Conservation (phyloP, 2,113 vertebrate species). For the Taxidea taxus region DNA sequence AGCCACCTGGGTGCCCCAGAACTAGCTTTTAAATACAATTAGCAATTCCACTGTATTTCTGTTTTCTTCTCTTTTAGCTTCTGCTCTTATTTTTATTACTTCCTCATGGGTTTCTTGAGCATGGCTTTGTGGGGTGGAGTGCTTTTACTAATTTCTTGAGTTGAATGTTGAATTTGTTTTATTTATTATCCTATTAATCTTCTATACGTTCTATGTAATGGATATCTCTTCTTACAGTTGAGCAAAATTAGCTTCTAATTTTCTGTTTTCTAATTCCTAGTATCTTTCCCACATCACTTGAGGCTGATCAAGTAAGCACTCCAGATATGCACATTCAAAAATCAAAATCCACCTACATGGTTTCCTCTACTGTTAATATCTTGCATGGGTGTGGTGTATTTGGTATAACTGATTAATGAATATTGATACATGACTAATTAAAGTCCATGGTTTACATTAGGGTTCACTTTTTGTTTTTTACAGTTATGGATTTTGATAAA, state of each 20-base stretch:
- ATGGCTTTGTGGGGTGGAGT: background rate
- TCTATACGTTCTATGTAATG: background rate
- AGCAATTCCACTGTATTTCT: background rate
- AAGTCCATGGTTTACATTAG: background rate
- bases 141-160: constrained; percentile 35
- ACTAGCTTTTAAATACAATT: background rate
- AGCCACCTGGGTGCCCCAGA: background rate
- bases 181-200: background rate
- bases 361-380: background rate
- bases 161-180: constrained; percentile 54
- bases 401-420: background rate
- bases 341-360: background rate
- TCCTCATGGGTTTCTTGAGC: constrained; percentile 26
- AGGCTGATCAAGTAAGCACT: background rate
- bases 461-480: background rate
- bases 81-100: constrained; percentile 48
- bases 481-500: background rate
- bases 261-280: background rate
- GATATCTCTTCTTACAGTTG: background rate
- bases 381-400: background rate
- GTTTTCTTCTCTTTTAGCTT: constrained; percentile 27
- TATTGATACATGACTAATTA: background rate
- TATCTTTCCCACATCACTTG: background rate
- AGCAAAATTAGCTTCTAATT: background rate
- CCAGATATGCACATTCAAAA: background rate